A percentile compares a stretch with the other conserved stretches of the same genome.
Evolutionary conservation across 1,140 invertebrate genomes (phyloP).

Genomic region (Atopsyche davidsoni): DNA sequence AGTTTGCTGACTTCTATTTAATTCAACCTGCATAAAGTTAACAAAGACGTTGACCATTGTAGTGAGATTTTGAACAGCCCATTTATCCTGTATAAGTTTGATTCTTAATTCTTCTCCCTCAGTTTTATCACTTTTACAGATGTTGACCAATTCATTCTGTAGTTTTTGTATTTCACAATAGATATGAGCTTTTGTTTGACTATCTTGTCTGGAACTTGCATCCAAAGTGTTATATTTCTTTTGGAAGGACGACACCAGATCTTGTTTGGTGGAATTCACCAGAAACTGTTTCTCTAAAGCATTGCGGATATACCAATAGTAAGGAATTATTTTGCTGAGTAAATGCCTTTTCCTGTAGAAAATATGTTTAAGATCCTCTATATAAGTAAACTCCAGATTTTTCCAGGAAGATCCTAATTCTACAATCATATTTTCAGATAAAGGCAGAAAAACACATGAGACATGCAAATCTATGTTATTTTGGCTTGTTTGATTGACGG

Average conservation of each 20-base stretch:
- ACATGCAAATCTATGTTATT: neutral
- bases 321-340: constrained; percentile 4
- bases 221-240: constrained; percentile 9
- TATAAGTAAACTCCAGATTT: constrained; percentile 8
- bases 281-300: neutral
- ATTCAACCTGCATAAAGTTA: constrained; percentile 9
- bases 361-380: constrained; percentile 8
- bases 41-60: constrained; percentile 4
- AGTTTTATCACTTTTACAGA: constrained; percentile 1
- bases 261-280: neutral
- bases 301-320: constrained; percentile 5
- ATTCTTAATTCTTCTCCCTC: neutral
- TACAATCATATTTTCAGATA: neutral
- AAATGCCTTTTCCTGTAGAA: constrained; percentile 11
- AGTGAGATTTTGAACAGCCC: constrained; percentile 3
- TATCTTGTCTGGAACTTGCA: neutral
- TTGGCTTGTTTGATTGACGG: too few relatives aligned
- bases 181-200: constrained; percentile 5
- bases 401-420: constrained; percentile 11
- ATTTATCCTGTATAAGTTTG: constrained; percentile 6
- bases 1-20: constrained; percentile 13
- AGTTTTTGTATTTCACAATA: constrained; percentile 12
- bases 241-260: constrained; percentile 8
- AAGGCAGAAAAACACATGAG: constrained; percentile 1
- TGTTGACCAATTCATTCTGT: constrained; percentile 5